These are phyloP conservation scores for Takifugu flavidus DNA, from an alignment of 2,113 vertebrate genomes.

Conservation along the genomic window DNA sequence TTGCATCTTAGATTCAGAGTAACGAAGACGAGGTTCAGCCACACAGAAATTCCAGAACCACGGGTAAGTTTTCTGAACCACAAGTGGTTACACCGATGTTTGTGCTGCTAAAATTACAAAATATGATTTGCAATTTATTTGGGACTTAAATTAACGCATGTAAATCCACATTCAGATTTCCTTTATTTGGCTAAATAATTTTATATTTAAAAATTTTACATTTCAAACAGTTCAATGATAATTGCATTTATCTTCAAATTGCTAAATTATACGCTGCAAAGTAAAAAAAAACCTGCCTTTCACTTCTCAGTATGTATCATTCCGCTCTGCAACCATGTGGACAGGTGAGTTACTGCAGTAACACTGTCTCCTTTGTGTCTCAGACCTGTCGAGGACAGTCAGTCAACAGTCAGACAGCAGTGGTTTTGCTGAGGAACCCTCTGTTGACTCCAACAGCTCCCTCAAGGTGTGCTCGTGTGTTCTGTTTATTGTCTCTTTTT, in stretches of 20 bases:
- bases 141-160: too few relatives aligned
- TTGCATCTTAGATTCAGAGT: constrained; percentile 82
- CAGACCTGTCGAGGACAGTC: constrained; percentile 82
- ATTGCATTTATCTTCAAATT: too few relatives aligned
- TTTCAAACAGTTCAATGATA: too few relatives aligned
- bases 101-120: too few relatives aligned
- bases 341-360: constrained; percentile 1
- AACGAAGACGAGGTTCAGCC: constrained; percentile 85
- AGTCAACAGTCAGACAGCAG: constrained; percentile 98
- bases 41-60: constrained; percentile 47
- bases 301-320: background rate
- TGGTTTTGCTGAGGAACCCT: constrained; percentile 92
- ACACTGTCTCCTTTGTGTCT: background rate
- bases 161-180: too few relatives aligned
- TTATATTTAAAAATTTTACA: background rate
- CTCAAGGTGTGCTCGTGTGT: constrained; percentile 78
- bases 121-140: too few relatives aligned
- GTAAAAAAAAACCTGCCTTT: too few relatives aligned
- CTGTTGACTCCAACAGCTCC: constrained; percentile 78
- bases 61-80: constrained; percentile 51
- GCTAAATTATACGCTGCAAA: too few relatives aligned
- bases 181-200: background rate
- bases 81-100: background rate
- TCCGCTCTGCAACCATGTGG: constrained; percentile 24
- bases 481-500: background rate